These are phyloP conservation scores for Enteromius mattozi DNA, from an alignment of 2,797 vertebrate genomes.

Conservation along the genomic window DNA sequence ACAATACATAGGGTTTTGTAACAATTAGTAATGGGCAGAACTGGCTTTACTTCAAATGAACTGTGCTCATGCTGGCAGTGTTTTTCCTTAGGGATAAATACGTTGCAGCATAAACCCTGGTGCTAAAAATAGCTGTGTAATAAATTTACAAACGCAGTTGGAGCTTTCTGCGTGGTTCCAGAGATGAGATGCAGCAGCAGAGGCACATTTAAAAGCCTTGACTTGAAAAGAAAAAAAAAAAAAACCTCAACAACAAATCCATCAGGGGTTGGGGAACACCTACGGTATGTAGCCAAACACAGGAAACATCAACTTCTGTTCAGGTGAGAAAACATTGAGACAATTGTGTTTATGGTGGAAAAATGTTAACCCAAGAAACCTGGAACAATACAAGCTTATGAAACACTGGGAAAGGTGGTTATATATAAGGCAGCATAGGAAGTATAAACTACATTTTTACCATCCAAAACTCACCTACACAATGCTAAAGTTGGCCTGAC, in stretches of 20 bases:
- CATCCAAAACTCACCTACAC: background rate
- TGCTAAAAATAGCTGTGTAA: constrained; percentile 73
- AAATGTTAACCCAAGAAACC: background rate
- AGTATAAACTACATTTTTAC: background rate
- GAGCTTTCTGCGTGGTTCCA: constrained; percentile 58
- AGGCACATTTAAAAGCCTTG: constrained; percentile 65
- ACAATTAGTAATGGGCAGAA: background rate
- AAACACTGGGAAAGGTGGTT: background rate
- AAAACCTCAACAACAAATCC: constrained; percentile 55
- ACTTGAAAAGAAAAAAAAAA: constrained; percentile 44
- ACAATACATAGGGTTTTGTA: background rate
- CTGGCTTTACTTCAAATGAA: background rate
- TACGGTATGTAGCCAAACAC: background rate
- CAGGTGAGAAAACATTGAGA: constrained; percentile 29
- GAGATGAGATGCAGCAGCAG: constrained; percentile 59
- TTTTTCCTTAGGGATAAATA: constrained; percentile 65
- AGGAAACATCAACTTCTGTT: constrained; percentile 16
- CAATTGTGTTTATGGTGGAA: background rate
- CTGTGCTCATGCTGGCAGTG: constrained; percentile 47
- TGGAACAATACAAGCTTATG: background rate
- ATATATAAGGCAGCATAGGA: background rate
- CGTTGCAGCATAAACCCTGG: constrained; percentile 63
- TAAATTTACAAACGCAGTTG: constrained; percentile 63
- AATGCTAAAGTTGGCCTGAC: background rate
- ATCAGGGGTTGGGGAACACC: constrained; percentile 25